phyloP scores from a whole-genome alignment of 2,113 vertebrate species.

The Triplophysa tibetana region DNA sequence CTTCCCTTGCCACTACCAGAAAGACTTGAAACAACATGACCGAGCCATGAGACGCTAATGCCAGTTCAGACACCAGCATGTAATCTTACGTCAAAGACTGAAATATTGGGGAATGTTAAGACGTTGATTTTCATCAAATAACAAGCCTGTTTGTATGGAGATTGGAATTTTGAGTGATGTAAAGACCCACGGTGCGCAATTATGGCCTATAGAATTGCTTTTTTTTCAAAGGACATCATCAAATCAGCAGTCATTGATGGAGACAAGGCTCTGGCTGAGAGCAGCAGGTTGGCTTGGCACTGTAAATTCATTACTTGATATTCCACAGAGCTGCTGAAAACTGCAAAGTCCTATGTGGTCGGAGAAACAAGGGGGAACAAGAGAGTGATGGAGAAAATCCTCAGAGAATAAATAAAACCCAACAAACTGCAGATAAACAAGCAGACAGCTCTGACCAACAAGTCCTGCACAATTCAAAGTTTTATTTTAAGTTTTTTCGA shows the following conservation, averaged over 20 bases:
- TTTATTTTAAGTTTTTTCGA: no score
- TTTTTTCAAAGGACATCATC: constrained; percentile 19
- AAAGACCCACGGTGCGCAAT: not conserved
- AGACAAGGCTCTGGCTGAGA: constrained; percentile 29
- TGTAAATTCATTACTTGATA: constrained; percentile 47
- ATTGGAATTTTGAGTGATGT: not conserved
- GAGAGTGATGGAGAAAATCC: not conserved
- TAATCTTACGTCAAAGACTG: not conserved
- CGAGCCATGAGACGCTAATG: not conserved
- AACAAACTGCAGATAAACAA: constrained; percentile 9
- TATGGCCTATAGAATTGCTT: constrained; percentile 26
- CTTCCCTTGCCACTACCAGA: constrained; percentile 4
- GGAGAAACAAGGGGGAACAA: constrained; percentile 18
- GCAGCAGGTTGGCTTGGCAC: constrained; percentile 37
- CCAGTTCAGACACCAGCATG: not conserved
- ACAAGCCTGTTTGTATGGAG: not conserved
- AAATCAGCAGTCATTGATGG: constrained; percentile 13
- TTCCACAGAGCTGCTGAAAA: not conserved
- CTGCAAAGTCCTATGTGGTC: not conserved
- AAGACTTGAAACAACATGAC: not conserved
- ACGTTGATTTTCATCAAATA: not conserved
- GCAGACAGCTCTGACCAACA: not conserved
- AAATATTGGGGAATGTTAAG: not conserved
- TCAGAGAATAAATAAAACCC: constrained; percentile 17
- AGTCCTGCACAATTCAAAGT: not conserved